phyloP scores from a whole-genome alignment of 2,797 vertebrate species.

The Phrynocephalus guinanensis region DNA sequence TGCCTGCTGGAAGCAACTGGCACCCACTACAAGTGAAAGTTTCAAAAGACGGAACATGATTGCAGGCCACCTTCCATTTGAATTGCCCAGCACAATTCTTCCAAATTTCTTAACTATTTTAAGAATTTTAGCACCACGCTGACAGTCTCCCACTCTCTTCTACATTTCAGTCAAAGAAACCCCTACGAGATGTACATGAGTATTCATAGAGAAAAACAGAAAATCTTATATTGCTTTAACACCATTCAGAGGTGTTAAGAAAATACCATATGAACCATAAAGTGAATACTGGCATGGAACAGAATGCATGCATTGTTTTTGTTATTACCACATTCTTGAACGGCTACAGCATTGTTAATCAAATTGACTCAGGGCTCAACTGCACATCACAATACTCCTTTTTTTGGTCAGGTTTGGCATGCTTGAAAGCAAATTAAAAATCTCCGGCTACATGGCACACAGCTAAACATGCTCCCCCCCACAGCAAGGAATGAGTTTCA shows the following conservation, averaged over 20 bases:
- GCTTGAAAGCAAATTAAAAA: too few relatives aligned
- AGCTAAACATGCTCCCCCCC: too few relatives aligned
- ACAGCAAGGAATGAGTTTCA: too few relatives aligned
- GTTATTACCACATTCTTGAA: constrained; percentile 13
- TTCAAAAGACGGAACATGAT: neutral
- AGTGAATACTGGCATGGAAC: neutral
- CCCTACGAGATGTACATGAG: neutral
- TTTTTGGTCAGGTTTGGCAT: too few relatives aligned
- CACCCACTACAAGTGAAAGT: neutral
- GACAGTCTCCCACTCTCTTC: constrained; percentile 12
- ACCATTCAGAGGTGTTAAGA: constrained; percentile 37
- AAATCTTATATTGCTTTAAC: constrained; percentile 27
- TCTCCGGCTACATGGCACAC: too few relatives aligned
- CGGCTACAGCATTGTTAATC: neutral
- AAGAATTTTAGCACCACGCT: constrained; percentile 10
- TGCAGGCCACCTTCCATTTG: constrained; percentile 12
- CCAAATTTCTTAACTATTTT: constrained; percentile 10
- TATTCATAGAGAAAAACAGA: neutral
- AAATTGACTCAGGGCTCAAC: constrained; percentile 4
- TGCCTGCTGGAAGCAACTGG: neutral
- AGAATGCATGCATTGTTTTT: neutral
- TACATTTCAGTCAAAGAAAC: constrained; percentile 13
- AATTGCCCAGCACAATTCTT: constrained; percentile 11
- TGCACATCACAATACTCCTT: too few relatives aligned
- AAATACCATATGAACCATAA: constrained; percentile 33